phyloP scores from a whole-genome alignment of 1,140 invertebrate genomes.

The Drosophila ercepeae region DNA sequence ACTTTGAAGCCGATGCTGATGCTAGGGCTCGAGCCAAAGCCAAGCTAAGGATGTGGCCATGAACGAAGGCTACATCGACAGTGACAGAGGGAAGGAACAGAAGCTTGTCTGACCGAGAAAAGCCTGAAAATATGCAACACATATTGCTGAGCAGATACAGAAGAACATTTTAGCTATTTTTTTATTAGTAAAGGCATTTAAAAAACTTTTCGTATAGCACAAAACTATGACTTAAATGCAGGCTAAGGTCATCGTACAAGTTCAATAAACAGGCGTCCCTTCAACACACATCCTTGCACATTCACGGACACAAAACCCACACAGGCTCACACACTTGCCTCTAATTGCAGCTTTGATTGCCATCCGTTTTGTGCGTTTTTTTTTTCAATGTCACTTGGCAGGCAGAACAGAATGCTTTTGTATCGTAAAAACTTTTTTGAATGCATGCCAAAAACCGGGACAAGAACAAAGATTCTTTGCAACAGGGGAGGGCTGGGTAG shows the following conservation, averaged over 20 bases:
- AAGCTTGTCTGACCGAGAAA: not conserved
- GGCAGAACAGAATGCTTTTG: constrained; percentile 48
- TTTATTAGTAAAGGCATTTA: constrained; percentile 11
- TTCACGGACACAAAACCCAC: constrained; percentile 17
- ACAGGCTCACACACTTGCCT: constrained; percentile 10
- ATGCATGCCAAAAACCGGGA: constrained; percentile 70
- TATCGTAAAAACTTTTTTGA: constrained; percentile 51
- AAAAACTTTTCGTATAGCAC: too few relatives aligned
- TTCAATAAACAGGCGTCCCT: constrained; percentile 55
- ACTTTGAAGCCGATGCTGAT: constrained; percentile 45
- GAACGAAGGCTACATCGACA: constrained; percentile 35
- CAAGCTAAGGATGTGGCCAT: constrained; percentile 45
- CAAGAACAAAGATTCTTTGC: constrained; percentile 34
- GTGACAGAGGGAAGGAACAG: not conserved
- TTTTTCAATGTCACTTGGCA: constrained; percentile 66
- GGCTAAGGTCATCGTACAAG: constrained; percentile 73
- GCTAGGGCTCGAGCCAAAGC: constrained; percentile 14
- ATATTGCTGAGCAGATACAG: not conserved
- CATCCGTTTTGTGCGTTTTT: constrained; percentile 57
- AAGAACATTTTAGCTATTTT: too few relatives aligned
- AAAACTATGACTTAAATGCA: constrained; percentile 42
- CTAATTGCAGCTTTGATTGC: constrained; percentile 73
- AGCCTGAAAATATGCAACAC: constrained; percentile 70
- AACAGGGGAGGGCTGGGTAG: not conserved
- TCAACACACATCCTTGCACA: constrained; percentile 4